Evolutionary conservation across 2,113 vertebrate genomes (phyloP), one percentile per base, ranked within the genome.

Genomic region (Columba livia): DNA sequence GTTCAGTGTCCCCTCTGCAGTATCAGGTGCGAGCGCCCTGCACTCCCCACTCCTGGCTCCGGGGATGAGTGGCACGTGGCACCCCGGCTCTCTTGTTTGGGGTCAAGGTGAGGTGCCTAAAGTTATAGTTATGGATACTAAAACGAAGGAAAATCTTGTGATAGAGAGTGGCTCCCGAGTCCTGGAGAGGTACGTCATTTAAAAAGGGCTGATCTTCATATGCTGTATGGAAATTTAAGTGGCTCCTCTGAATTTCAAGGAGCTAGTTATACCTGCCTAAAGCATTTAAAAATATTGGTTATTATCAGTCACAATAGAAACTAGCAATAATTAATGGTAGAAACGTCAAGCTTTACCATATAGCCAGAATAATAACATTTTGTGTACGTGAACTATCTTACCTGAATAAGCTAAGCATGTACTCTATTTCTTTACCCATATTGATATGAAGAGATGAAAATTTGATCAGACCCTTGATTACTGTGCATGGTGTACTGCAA

Each of bases 11-110:
- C 20, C 18, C 48, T 6, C 42, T 71, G n/a, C 48, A 62, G 47
- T 6, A 7, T 14, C 36, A 29, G 8, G 28, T 14, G 16, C 0
- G 6, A 66, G 34, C 1, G 7, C 47, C 56, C 23, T 31, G 29
- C 12, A 10, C 9, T 64, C 36, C 53, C 25, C 2, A 4, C 42
- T 71, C n/a, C 72, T 47, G 58, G 24, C 57, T 80, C 28, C 36
- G 54, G 38, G 38, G 20, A 5, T 40, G 57, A 50, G 9, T n/a
- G 62, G 48, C 57, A 18, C 6, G 26, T 50, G 1, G 3, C 57
- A 77, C 34, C 31, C 31, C 31, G 48, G 9, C 42, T 36, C 11
- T 53, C 32, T 29, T 56, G 10, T 32, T 12, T 29, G 61, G 57
- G 23, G 6, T 0, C 62, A 31, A 79, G 18, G 32, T 31, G 36